Conservation (phyloP, 2,797 vertebrate species). For the Gallinago solitaria region DNA sequence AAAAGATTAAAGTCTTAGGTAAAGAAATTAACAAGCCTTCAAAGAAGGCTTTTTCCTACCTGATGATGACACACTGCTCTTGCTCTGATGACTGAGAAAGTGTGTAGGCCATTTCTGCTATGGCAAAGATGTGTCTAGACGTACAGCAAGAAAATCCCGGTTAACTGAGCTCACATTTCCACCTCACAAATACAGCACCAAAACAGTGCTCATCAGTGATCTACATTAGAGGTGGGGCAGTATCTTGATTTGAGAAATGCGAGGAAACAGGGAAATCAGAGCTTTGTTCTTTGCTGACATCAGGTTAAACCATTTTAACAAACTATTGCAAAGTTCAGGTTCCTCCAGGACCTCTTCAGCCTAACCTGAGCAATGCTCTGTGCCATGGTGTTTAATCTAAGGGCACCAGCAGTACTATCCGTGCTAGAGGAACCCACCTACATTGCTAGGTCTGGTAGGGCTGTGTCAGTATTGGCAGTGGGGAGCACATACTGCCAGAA, state of each 20-base stretch:
- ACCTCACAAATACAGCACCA: background rate
- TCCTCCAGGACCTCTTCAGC: background rate
- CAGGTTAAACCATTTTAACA: background rate
- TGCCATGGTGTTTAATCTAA: background rate
- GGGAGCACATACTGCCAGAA: background rate
- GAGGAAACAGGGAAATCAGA: background rate
- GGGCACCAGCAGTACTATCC: background rate
- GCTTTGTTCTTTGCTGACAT: background rate
- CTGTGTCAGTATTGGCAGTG: background rate
- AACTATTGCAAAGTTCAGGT: background rate
- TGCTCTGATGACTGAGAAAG: constrained; percentile 81
- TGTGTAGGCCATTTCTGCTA: constrained; percentile 83
- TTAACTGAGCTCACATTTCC: background rate
- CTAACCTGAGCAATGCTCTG: background rate
- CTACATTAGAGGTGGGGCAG: background rate
- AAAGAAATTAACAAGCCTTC: background rate
- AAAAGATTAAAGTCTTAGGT: background rate
- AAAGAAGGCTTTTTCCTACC: constrained; percentile 67
- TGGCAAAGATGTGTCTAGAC: constrained; percentile 87
- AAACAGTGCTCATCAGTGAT: background rate
- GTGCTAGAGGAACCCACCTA: background rate
- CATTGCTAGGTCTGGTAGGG: background rate
- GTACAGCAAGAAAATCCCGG: background rate
- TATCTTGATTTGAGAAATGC: background rate
- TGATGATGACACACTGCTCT: constrained; percentile 87